phyloP scores from a whole-genome alignment of 2,888 invertebrate species.

The Lymantria dispar region DNA sequence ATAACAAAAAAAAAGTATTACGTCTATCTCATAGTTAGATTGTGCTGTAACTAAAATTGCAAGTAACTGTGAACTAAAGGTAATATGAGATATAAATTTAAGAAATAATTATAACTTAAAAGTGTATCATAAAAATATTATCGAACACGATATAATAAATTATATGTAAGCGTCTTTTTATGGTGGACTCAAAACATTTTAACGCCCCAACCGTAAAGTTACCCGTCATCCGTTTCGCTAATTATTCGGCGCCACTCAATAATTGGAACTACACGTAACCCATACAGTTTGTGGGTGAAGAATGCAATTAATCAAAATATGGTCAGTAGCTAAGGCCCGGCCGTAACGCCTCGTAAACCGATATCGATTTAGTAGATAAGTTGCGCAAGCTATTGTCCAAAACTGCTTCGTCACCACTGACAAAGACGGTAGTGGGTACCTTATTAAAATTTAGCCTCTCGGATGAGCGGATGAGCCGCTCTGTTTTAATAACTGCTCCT shows the following conservation, averaged over 20 bases:
- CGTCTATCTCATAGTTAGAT: slow-evolving; percentile 25
- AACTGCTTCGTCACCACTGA: slow-evolving; percentile 69
- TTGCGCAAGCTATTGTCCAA: slow-evolving; percentile 79
- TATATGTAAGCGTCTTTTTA: slow-evolving; percentile 47
- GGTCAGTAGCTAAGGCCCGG: slow-evolving; percentile 76
- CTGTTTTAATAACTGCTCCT: slow-evolving; percentile 78
- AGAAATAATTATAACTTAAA: slow-evolving; percentile 24
- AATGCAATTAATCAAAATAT: slow-evolving; percentile 81
- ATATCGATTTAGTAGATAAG: slow-evolving; percentile 81
- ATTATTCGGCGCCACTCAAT: slow-evolving; percentile 77
- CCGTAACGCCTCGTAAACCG: slow-evolving; percentile 80
- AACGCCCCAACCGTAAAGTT: slow-evolving; percentile 57
- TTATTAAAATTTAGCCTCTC: slow-evolving; percentile 79
- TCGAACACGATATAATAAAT: slow-evolving; percentile 37
- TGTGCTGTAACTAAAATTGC: slow-evolving; percentile 14
- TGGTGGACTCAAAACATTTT: slow-evolving; percentile 53
- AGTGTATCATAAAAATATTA: slow-evolving; percentile 35
- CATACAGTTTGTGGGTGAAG: slow-evolving; percentile 55
- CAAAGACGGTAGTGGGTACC: slow-evolving; percentile 81
- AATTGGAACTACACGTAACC: slow-evolving; percentile 52
- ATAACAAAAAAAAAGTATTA: slow-evolving; percentile 39
- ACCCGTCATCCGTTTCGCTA: slow-evolving; percentile 69
- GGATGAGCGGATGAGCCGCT: slow-evolving; percentile 74
- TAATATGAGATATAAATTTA: slow-evolving; percentile 15
- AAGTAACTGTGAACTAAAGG: slow-evolving; percentile 22